These are phyloP conservation scores for Shargacucullia verbasci DNA, from an alignment of 2,888 invertebrate species.

Conservation along the genomic window DNA sequence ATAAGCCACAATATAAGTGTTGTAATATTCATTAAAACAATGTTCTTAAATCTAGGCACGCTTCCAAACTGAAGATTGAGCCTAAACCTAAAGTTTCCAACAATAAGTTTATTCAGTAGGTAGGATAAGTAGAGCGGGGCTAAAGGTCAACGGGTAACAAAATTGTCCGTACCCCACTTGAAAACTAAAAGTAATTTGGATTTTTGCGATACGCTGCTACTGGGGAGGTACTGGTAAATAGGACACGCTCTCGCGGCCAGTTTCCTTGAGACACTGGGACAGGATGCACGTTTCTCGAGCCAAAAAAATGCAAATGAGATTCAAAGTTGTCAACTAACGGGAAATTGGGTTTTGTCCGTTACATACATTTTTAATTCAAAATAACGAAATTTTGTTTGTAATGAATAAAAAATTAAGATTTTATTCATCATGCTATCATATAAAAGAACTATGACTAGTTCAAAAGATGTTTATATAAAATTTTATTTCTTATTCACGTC, in stretches of 20 bases:
- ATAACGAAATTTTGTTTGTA: background rate
- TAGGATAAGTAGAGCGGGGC: constrained; percentile 35
- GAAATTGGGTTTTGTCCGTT: constrained; percentile 9
- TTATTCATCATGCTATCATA: too few relatives aligned
- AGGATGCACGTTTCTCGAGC: constrained; percentile 31
- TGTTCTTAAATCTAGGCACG: constrained; percentile 37
- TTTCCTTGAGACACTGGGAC: constrained; percentile 30
- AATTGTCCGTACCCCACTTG: constrained; percentile 46
- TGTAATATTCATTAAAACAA: constrained; percentile 29
- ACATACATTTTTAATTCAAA: constrained; percentile 1
- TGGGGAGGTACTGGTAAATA: constrained; percentile 44
- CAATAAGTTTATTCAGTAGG: constrained; percentile 52
- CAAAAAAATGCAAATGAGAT: constrained; percentile 43
- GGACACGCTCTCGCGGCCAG: constrained; percentile 36
- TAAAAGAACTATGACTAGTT: too few relatives aligned
- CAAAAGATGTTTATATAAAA: constrained; percentile 19
- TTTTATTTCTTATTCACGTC: constrained; percentile 65
- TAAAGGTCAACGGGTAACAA: constrained; percentile 51
- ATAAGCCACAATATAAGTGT: background rate
- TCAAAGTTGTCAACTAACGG: constrained; percentile 12
- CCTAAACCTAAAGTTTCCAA: constrained; percentile 43
- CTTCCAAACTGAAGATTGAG: constrained; percentile 35
- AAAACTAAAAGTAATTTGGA: constrained; percentile 59
- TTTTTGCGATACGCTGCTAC: constrained; percentile 49
- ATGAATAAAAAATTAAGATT: background rate